Conservation (phyloP, 2,888 invertebrate species). For the Temnothorax unifasciatus region DNA sequence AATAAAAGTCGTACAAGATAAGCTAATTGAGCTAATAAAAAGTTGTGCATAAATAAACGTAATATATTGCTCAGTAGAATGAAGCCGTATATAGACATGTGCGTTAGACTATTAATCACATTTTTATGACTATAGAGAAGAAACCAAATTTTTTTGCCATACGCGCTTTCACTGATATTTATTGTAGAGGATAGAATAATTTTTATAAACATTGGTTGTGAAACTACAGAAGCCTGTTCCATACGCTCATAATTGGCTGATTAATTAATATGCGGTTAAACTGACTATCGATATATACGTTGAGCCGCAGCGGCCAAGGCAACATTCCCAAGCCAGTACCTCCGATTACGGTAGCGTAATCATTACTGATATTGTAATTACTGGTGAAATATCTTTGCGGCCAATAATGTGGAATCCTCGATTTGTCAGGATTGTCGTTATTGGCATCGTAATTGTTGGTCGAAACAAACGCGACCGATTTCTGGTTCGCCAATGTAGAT, state of each 20-base stretch:
- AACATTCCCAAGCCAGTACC: constrained; percentile 33
- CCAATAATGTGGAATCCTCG: constrained; percentile 11
- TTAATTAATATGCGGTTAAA: constrained; percentile 49
- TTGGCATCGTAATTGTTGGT: constrained; percentile 15
- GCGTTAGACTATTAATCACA: neutral
- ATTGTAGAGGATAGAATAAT: neutral
- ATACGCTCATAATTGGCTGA: constrained; percentile 10
- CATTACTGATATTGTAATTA: constrained; percentile 54
- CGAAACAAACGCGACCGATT: constrained; percentile 28
- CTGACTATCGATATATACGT: constrained; percentile 30
- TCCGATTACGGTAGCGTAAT: constrained; percentile 30
- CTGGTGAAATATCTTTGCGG: constrained; percentile 31
- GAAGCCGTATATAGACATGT: neutral
- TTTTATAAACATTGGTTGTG: neutral
- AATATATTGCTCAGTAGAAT: constrained; percentile 26
- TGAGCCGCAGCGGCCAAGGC: constrained; percentile 21
- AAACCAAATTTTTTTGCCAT: neutral
- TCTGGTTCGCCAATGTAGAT: neutral
- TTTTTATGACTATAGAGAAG: neutral
- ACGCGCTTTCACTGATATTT: neutral
- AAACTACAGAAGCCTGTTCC: neutral
- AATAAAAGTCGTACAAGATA: neutral
- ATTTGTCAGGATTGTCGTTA: constrained; percentile 48
- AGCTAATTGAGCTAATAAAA: neutral
- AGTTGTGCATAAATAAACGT: neutral